Percentiles rank a stretch among this genome's conserved stretches.
phyloP scores from a whole-genome alignment of 2,888 invertebrate genomes.

The Sepioteuthis lessoniana region DNA sequence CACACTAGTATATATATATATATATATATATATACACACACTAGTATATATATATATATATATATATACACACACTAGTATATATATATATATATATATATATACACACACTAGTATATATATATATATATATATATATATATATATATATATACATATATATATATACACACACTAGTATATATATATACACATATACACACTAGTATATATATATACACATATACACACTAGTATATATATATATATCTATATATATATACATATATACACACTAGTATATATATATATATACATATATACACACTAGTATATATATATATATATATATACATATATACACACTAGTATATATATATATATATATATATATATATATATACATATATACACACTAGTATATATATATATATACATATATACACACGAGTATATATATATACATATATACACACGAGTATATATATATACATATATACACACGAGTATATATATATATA shows the following conservation, averaged over 20 bases:
- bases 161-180: background rate
- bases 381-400: background rate
- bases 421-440: background rate
- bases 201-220: background rate
- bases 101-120: background rate
- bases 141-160: background rate
- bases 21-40: background rate
- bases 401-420: background rate
- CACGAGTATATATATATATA: background rate
- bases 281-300: background rate
- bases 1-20: background rate
- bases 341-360: too few relatives aligned
- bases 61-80: background rate
- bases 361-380: background rate
- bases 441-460: background rate
- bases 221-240: background rate
- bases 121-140: background rate
- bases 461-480: background rate
- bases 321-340: background rate
- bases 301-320: background rate
- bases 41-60: background rate
- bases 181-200: background rate
- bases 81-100: constrained; percentile 34
- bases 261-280: background rate
- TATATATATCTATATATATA: background rate